These are phyloP conservation scores for Riparia riparia DNA, from an alignment of 2,113 vertebrate genomes.

Conservation along the genomic window DNA sequence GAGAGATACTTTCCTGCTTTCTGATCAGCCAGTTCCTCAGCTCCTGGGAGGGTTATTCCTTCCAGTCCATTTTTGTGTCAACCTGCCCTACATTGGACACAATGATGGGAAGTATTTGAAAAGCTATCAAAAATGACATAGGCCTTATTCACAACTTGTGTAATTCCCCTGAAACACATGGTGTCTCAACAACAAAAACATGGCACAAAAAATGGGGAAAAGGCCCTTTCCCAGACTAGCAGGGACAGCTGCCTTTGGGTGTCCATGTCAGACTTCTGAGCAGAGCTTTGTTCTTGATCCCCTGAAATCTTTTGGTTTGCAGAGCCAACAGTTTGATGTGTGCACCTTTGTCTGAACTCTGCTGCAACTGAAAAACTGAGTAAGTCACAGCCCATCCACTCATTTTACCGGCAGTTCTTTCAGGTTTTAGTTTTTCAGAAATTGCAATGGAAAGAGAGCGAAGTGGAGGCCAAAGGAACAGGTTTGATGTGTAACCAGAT, in stretches of 20 bases:
- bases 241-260: background rate
- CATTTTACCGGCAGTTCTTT: background rate
- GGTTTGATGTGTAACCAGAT: background rate
- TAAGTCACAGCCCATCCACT: background rate
- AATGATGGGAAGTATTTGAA: background rate
- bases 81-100: background rate
- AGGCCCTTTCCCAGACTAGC: background rate
- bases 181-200: background rate
- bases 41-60: background rate
- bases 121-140: background rate
- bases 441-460: rapidly evolving
- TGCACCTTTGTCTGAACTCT: conserved; percentile 15
- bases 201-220: background rate
- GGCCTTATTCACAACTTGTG: background rate
- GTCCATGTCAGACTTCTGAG: background rate
- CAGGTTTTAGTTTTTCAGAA: background rate
- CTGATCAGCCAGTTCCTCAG: background rate
- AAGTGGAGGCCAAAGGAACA: background rate
- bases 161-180: background rate
- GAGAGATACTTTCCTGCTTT: background rate
- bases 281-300: background rate
- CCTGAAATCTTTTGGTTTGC: conserved; percentile 29
- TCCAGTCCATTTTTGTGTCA: background rate
- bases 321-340: background rate
- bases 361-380: background rate